Evolutionary conservation across 2,888 invertebrate genomes (phyloP).

Genomic region (Ischnus inquisitorius): DNA sequence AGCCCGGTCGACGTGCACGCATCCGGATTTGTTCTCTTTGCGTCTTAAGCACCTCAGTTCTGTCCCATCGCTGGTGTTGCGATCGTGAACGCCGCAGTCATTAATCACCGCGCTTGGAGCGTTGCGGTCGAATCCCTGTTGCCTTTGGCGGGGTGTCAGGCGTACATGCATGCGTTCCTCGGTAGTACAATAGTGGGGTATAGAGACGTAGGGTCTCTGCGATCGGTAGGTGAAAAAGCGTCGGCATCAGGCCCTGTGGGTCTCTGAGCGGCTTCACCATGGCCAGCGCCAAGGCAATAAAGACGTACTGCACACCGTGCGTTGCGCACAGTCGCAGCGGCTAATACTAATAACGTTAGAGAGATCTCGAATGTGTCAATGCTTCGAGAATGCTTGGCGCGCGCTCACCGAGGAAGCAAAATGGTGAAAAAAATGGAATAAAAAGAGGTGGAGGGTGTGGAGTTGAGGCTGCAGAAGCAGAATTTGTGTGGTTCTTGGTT

Average conservation of each 20-base stretch:
- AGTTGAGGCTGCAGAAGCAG: neutral
- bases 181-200: conserved; percentile 53
- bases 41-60: conserved; percentile 47
- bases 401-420: conserved; percentile 4
- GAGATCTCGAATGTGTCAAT: conserved; percentile 74
- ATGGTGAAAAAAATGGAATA: neutral
- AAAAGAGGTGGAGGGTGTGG: conserved; percentile 11
- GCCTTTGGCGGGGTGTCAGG: conserved; percentile 64
- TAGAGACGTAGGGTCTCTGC: conserved; percentile 52
- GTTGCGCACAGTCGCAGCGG: conserved; percentile 72
- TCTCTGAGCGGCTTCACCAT: conserved; percentile 62
- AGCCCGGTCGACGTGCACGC: neutral
- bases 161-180: conserved; percentile 25
- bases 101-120: conserved; percentile 81
- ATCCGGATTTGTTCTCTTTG: conserved; percentile 28
- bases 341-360: conserved; percentile 82
- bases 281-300: conserved; percentile 75
- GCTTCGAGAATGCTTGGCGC: conserved; percentile 26
- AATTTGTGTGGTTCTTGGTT: neutral
- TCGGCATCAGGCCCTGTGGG: conserved; percentile 52
- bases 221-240: conserved; percentile 70
- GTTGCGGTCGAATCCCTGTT: conserved; percentile 73
- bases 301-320: conserved; percentile 74
- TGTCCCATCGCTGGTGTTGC: conserved; percentile 68
- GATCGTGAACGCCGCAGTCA: conserved; percentile 76